Evolutionary conservation across 2,797 vertebrate species (phyloP).

Genomic region (Ctenosaura bakeri): DNA sequence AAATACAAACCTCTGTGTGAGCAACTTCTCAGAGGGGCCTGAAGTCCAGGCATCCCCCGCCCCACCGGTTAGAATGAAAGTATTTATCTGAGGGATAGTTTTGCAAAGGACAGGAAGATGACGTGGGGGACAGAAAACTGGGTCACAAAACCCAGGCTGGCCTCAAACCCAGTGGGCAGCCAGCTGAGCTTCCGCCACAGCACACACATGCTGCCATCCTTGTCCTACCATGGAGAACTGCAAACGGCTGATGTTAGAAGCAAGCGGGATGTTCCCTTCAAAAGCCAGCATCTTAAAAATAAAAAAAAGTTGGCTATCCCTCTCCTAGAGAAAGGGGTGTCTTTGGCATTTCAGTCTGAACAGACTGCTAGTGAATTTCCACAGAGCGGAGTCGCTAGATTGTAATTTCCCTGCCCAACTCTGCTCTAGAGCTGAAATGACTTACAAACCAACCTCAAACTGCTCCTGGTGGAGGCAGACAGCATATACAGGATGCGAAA

Average conservation of each 20-base stretch:
- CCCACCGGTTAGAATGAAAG: background rate
- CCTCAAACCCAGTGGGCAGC: constrained; percentile 1
- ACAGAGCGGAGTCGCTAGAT: background rate
- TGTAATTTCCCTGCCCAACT: no score
- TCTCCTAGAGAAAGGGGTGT: constrained; percentile 27
- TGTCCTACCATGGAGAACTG: background rate
- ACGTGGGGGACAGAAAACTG: background rate
- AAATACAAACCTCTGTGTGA: background rate
- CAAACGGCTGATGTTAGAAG: constrained; percentile 16
- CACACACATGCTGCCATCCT: constrained; percentile 19
- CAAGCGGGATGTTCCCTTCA: constrained; percentile 31
- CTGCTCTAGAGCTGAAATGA: background rate
- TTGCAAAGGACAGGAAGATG: background rate
- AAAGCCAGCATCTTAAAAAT: constrained; percentile 15
- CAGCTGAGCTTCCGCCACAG: constrained; percentile 32
- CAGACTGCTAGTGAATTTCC: constrained; percentile 8
- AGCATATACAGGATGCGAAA: constrained; percentile 5
- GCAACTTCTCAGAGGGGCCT: constrained; percentile 2
- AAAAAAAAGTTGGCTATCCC: constrained; percentile 4
- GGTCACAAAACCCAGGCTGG: background rate
- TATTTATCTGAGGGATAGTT: accelerated
- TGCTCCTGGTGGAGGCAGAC: background rate
- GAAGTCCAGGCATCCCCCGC: background rate
- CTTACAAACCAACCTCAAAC: constrained; percentile 12
- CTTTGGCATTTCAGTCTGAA: constrained; percentile 4